These are phyloP conservation scores for Oreochromis mossambicus DNA, from an alignment of 2,797 vertebrate species.

Conservation along the genomic window DNA sequence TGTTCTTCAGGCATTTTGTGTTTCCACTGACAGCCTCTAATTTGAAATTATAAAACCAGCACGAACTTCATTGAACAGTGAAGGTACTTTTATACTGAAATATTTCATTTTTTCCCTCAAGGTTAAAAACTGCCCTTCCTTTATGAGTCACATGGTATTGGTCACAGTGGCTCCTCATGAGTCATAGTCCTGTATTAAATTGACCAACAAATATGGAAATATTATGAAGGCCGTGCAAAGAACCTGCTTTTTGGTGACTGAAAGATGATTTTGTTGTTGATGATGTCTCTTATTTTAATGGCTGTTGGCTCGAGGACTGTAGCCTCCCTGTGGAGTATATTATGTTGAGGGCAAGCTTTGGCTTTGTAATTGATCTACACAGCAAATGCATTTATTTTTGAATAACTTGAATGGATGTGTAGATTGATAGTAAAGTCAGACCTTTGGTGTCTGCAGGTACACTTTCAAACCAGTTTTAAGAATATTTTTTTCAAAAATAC, in stretches of 20 bases:
- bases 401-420: background rate
- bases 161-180: background rate
- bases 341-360: background rate
- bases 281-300: background rate
- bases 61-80: background rate
- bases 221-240: background rate
- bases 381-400: background rate
- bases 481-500: background rate
- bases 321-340: background rate
- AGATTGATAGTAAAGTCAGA: background rate
- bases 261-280: background rate
- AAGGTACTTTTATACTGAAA: background rate
- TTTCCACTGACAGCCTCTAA: conserved; percentile 15
- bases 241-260: background rate
- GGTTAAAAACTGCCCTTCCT: conserved; percentile 22
- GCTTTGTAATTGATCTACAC: background rate
- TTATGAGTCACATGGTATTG: conserved; percentile 24
- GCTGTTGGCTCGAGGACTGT: background rate
- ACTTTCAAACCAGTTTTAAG: background rate
- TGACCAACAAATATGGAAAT: background rate
- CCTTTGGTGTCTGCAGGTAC: background rate
- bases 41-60: conserved; percentile 21
- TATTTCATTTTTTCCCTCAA: conserved; percentile 3
- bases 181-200: conserved; percentile 14
- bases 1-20: conserved; percentile 12